phyloP scores from a whole-genome alignment of 2,797 vertebrate species.

The Adelosebastes latens region DNA sequence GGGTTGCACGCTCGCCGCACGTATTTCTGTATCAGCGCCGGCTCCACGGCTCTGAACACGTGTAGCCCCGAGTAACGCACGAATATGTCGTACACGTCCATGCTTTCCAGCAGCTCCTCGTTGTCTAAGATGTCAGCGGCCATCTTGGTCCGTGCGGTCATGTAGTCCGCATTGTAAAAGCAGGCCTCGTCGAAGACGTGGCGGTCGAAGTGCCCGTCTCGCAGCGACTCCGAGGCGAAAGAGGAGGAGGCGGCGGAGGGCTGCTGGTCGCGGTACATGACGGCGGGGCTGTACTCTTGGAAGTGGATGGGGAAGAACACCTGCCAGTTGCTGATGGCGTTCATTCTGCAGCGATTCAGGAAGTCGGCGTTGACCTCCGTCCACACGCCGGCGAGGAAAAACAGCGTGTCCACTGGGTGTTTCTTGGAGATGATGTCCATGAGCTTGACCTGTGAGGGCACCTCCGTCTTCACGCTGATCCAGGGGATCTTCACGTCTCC shows the following conservation, averaged over 20 bases:
- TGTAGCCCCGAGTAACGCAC: conserved; percentile 94
- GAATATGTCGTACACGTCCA: conserved; percentile 96
- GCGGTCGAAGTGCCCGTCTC: conserved; percentile 93
- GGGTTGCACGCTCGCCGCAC: conserved; percentile 90
- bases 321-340: conserved; percentile 97
- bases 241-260: conserved; percentile 85
- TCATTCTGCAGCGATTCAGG: conserved; percentile 97
- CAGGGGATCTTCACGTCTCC: conserved; percentile 92
- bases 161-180: conserved; percentile 98
- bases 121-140: conserved; percentile 90
- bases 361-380: conserved; percentile 93
- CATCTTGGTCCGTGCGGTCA: conserved; percentile 92
- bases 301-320: conserved; percentile 97
- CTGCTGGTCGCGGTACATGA: conserved; percentile 87
- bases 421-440: conserved; percentile 99
- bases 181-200: conserved; percentile 95
- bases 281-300: conserved; percentile 92
- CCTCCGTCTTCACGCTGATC: conserved; percentile 94
- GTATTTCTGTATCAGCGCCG: conserved; percentile 93
- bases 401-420: conserved; percentile 95
- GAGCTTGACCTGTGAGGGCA: conserved; percentile 94
- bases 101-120: conserved; percentile 93
- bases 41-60: conserved; percentile 96
- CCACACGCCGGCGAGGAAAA: conserved; percentile 93
- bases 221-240: conserved; percentile 83